Evolutionary conservation across 2,113 vertebrate genomes (phyloP).

Genomic region (Cyrtonyx montezumae): DNA sequence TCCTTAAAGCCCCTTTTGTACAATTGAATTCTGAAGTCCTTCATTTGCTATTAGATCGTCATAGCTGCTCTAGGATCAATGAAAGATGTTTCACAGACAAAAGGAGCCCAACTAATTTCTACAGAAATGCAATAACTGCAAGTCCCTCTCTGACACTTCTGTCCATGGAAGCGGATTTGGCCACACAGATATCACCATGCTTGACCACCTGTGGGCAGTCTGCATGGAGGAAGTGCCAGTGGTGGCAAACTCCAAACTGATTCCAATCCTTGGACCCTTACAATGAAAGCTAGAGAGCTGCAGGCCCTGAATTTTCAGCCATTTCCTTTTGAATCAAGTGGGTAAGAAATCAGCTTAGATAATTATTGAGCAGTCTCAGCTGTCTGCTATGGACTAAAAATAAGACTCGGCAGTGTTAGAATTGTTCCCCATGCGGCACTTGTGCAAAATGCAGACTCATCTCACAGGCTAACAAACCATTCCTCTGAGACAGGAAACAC

Average conservation of each 20-base stretch:
- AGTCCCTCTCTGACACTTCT: slow-evolving; percentile 60
- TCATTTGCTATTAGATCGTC: slow-evolving; percentile 77
- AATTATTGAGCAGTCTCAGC: not conserved
- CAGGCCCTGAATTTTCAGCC: not conserved
- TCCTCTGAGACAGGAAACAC: not conserved
- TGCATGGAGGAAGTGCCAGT: not conserved
- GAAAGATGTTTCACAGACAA: slow-evolving; percentile 76
- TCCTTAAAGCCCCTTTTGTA: slow-evolving; percentile 79
- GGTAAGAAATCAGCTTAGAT: slow-evolving; percentile 16
- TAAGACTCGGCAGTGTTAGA: not conserved
- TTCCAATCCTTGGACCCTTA: not conserved
- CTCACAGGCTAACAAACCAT: not conserved
- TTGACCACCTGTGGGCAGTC: not conserved
- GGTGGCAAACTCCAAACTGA: slow-evolving; percentile 27
- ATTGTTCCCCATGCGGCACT: not conserved
- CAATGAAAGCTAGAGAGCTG: not conserved
- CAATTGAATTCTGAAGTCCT: slow-evolving; percentile 77
- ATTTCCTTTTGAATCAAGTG: not conserved
- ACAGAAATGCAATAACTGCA: slow-evolving; percentile 47
- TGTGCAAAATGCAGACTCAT: not conserved
- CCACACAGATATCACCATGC: slow-evolving; percentile 52
- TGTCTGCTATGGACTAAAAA: not conserved
- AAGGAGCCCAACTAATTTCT: slow-evolving; percentile 58
- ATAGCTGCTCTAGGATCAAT: slow-evolving; percentile 77
- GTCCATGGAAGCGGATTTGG: slow-evolving; percentile 18